Percentiles rank a stretch among this genome's conserved stretches.
phyloP scores from a whole-genome alignment of 1,140 invertebrate genomes.

The Tetragnatha versicolor region DNA sequence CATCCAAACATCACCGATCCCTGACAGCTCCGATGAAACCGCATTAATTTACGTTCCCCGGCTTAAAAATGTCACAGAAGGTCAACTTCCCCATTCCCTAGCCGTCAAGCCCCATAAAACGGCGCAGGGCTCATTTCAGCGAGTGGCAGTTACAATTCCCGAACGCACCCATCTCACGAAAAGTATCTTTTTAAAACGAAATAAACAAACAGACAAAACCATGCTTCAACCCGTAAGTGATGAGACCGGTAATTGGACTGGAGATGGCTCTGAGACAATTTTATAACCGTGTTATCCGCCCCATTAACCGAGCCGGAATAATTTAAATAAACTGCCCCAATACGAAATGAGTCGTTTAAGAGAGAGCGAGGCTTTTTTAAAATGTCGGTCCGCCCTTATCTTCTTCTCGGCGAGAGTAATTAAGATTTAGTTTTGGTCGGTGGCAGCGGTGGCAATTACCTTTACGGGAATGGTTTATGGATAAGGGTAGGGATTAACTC shows the following conservation, averaged over 20 bases:
- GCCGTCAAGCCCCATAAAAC: too few species aligned
- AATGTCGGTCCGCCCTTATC: slow-evolving; percentile 30
- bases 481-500: slow-evolving; percentile 1
- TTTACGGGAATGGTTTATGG: slow-evolving; percentile 35
- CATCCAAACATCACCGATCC: too few species aligned
- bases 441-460: slow-evolving; percentile 18
- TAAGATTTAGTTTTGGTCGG: slow-evolving; percentile 38
- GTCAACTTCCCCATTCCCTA: too few species aligned
- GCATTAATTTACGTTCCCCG: too few species aligned
- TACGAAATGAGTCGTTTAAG: not conserved
- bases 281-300: not conserved
- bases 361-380: not conserved
- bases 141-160: too few species aligned
- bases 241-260: not conserved
- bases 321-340: slow-evolving; percentile 3
- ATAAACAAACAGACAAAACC: too few species aligned
- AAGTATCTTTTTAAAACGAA: too few species aligned
- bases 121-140: too few species aligned
- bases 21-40: too few species aligned
- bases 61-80: too few species aligned
- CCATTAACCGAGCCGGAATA: not conserved
- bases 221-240: not conserved
- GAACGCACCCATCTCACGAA: too few species aligned
- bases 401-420: slow-evolving; percentile 20
- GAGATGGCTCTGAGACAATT: not conserved